Conservation (phyloP, 2,888 invertebrate genomes). For the Brachylomia viminalis region DNA sequence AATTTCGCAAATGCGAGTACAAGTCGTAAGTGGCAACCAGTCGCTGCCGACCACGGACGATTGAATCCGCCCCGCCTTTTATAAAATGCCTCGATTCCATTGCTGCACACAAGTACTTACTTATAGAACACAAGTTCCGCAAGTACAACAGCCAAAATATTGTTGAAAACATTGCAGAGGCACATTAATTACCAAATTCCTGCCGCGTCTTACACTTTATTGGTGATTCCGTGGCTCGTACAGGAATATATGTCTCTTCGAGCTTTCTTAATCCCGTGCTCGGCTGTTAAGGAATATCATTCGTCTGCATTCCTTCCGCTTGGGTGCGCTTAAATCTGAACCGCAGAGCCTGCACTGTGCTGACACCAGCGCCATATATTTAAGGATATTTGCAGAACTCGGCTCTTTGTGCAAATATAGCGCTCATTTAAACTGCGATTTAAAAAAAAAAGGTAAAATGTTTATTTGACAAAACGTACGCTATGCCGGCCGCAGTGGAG, state of each 20-base stretch:
- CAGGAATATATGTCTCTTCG: slow-evolving; percentile 66
- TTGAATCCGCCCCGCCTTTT: slow-evolving; percentile 28
- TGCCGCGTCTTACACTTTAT: slow-evolving; percentile 65
- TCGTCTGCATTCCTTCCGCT: slow-evolving; percentile 73
- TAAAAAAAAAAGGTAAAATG: slow-evolving; percentile 36
- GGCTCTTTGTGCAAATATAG: slow-evolving; percentile 55
- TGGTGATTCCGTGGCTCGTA: slow-evolving; percentile 67
- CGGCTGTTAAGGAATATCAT: slow-evolving; percentile 71
- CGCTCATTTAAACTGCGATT: slow-evolving; percentile 43
- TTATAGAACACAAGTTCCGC: not conserved
- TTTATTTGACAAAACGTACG: slow-evolving; percentile 14
- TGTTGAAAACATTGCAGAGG: slow-evolving; percentile 50
- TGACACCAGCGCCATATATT: slow-evolving; percentile 64
- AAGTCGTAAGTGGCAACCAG: slow-evolving; percentile 39
- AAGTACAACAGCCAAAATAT: slow-evolving; percentile 47
- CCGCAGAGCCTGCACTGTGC: slow-evolving; percentile 66
- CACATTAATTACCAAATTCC: slow-evolving; percentile 62
- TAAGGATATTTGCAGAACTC: slow-evolving; percentile 56
- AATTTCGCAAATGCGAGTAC: slow-evolving; percentile 38
- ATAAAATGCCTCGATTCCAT: slow-evolving; percentile 20
- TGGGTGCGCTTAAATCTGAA: slow-evolving; percentile 70
- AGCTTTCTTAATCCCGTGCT: slow-evolving; percentile 70
- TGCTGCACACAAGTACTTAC: slow-evolving; percentile 10
- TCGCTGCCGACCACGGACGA: slow-evolving; percentile 22
- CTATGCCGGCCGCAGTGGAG: not conserved